Conservation (phyloP, 1,140 invertebrate genomes). For the Phthorimaea operculella region DNA sequence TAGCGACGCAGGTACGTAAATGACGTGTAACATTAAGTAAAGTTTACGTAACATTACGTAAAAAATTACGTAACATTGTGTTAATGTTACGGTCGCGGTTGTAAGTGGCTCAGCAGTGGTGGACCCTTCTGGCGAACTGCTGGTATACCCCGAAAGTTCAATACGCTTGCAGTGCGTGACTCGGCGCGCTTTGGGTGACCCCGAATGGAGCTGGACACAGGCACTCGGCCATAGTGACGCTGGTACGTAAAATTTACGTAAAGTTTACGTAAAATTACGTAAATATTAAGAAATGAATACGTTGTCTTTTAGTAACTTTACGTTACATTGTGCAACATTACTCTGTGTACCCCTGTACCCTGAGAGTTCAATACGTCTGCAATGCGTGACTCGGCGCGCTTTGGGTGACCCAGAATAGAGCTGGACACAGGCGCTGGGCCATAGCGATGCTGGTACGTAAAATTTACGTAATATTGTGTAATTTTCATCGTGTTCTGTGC, state of each 20-base stretch:
- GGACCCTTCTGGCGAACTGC: conserved; percentile 80
- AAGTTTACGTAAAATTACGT: too few species aligned
- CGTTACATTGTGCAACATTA: conserved; percentile 77
- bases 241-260: too few species aligned
- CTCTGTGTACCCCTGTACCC: conserved; percentile 83
- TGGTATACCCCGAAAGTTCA: too few species aligned
- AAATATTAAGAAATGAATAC: too few species aligned
- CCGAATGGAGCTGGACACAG: conserved; percentile 91
- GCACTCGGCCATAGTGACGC: conserved; percentile 79
- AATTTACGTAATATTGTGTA: too few species aligned
- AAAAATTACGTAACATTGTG: too few species aligned
- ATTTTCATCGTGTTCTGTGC: too few species aligned
- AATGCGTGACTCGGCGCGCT: conserved; percentile 81
- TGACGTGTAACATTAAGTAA: too few species aligned
- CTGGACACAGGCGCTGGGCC: conserved; percentile 83
- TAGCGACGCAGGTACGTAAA: conserved; percentile 76
- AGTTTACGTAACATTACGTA: too few species aligned
- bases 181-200: conserved; percentile 75
- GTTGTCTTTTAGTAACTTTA: too few species aligned
- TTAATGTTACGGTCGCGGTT: too few species aligned
- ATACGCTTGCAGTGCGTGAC: too few species aligned
- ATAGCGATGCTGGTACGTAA: conserved; percentile 84
- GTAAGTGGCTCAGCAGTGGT: conserved; percentile 84
- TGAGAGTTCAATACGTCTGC: conserved; percentile 83
- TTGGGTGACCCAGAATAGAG: conserved; percentile 87